Evolutionary conservation across 2,113 vertebrate species (phyloP).

Genomic region (Dicentrarchus labrax): DNA sequence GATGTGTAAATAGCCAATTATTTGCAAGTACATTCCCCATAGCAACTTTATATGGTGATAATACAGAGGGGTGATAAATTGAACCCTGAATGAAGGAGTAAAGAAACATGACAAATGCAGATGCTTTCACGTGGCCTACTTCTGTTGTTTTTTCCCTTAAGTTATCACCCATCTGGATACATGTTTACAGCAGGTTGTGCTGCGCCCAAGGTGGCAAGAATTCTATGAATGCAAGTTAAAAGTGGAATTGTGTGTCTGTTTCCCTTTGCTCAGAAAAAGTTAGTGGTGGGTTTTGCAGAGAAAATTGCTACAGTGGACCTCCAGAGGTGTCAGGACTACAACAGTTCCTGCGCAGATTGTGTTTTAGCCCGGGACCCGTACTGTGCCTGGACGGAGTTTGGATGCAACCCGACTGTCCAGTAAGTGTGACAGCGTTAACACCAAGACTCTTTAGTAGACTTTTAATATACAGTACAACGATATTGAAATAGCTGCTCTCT

Average conservation of each 20-base stretch:
- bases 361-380: constrained; percentile 84
- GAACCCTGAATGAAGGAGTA: no score
- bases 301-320: constrained; percentile 77
- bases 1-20: no score
- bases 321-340: constrained; percentile 78
- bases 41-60: no score
- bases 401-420: constrained; percentile 72
- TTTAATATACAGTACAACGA: neutral
- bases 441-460: neutral
- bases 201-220: neutral
- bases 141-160: no score
- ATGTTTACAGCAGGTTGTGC: neutral
- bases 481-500: neutral
- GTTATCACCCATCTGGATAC: no score
- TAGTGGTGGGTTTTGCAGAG: constrained; percentile 80
- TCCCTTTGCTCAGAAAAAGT: constrained; percentile 73
- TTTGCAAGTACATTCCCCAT: neutral
- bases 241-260: neutral
- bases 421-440: constrained; percentile 55
- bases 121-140: no score
- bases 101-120: no score
- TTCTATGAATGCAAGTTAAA: neutral
- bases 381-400: constrained; percentile 79
- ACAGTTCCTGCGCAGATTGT: constrained; percentile 78
- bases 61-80: no score